Base-by-base conservation (phyloP, 2,113 vertebrate genomes). In the Epinephelus moara region DNA sequence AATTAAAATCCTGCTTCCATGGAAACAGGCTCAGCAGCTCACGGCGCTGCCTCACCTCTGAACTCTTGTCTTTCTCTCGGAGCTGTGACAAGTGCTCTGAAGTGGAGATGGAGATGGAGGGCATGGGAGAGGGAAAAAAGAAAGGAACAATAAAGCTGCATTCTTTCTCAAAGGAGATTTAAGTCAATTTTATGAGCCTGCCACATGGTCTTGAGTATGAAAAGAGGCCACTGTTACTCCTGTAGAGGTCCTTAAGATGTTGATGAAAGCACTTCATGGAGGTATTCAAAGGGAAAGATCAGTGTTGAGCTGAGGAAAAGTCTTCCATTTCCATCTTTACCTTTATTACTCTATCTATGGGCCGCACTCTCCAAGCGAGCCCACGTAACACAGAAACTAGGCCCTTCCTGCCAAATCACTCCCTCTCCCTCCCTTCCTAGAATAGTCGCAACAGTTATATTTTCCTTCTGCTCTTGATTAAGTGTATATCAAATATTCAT, bases 211-310 rank as follows among this genome's bases (percentile, higher is more conserved):
- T 57, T 86, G 86, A 86, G 90, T 91, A 61, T 89, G 82, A 92
- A 91, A 93, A 87, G 88, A 84, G 94, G 94, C 93, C 93, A 92
- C 86, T 91, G 92, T 85, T 93, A 90, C 91, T 94, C 90, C 88
- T 85, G 92, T 91, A 93, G 93, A 90, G 94, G 91, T 56, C 74
- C 93, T 94, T 95, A 94, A 95, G 91, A 91, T 79, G 90, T 85
- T 81, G 85, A 94, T 95, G 93, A 95, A 95, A 95, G 91, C 88
- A 93, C 86, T 92, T 94, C 93, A 94, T 84, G 93, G 89, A 93
- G 95, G 84, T 90, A 90, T 92, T 93, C 87, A 93, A 95, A 95
- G 68, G 59, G 55, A 72, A 85, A 53, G 71, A 80, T 82, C 83
- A 42, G 67, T 15, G 78, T 18, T 77, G 71, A 85, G 85, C 83